phyloP scores from a whole-genome alignment of 2,113 vertebrate species.

The Raja brachyura region DNA sequence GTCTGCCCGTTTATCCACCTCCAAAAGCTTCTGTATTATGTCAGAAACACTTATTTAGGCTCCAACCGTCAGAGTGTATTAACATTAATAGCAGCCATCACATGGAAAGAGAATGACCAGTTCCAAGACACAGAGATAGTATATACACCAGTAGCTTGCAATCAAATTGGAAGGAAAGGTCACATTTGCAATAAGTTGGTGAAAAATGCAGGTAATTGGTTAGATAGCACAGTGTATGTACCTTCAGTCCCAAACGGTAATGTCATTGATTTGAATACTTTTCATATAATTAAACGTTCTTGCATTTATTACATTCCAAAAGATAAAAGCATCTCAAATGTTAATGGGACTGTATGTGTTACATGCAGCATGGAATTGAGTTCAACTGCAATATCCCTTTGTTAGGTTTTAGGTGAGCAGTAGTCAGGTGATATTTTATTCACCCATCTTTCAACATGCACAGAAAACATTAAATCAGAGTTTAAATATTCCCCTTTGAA shows the following conservation, averaged over 20 bases:
- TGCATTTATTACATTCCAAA: slow-evolving; percentile 51
- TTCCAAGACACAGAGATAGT: slow-evolving; percentile 53
- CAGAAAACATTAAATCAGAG: background rate
- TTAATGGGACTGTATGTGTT: slow-evolving; percentile 7
- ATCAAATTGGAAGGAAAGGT: slow-evolving; percentile 90
- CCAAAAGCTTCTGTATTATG: slow-evolving; percentile 64
- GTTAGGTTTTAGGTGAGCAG: background rate
- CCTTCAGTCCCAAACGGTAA: slow-evolving; percentile 63
- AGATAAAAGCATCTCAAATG: slow-evolving; percentile 23
- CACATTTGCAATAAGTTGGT: slow-evolving; percentile 92
- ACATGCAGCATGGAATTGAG: background rate
- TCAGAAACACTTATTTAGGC: slow-evolving; percentile 79
- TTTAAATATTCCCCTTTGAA: background rate
- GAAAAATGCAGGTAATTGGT: slow-evolving; percentile 86
- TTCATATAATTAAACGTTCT: slow-evolving; percentile 81
- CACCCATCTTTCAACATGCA: background rate
- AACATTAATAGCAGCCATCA: slow-evolving; percentile 76
- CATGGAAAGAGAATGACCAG: slow-evolving; percentile 53
- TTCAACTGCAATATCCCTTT: background rate
- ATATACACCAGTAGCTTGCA: slow-evolving; percentile 68
- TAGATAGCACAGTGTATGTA: slow-evolving; percentile 63
- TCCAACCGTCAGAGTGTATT: slow-evolving; percentile 75
- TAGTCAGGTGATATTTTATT: background rate
- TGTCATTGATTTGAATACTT: slow-evolving; percentile 72
- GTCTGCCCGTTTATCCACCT: slow-evolving; percentile 60